A percentile compares a stretch with the other conserved stretches of the same genome.
Evolutionary conservation across 1,140 invertebrate genomes (phyloP).

Genomic region (Hyphantria cunea): DNA sequence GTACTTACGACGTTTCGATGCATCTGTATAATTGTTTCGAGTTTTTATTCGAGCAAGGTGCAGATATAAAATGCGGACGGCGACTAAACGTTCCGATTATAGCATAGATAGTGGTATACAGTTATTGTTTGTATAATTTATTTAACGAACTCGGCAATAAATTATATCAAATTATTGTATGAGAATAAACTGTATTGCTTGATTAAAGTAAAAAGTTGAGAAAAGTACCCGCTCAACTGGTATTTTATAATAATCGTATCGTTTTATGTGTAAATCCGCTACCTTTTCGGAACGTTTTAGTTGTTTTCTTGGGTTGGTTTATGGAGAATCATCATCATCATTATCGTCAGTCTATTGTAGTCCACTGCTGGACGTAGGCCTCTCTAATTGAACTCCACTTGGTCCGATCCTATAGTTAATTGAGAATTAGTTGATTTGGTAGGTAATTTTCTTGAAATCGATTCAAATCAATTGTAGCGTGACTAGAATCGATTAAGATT

Average conservation of each 20-base stretch:
- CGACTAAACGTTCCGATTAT: conserved; percentile 63
- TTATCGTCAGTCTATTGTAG: no score
- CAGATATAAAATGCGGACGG: conserved; percentile 67
- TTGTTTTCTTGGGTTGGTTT: no score
- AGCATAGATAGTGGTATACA: conserved; percentile 51
- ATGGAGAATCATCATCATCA: no score
- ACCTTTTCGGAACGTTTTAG: no score
- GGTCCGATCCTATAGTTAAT: neutral
- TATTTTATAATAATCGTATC: conserved; percentile 6
- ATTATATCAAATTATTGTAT: conserved; percentile 23
- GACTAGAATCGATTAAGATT: neutral
- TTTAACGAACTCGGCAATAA: conserved; percentile 18
- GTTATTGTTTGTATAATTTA: conserved; percentile 36
- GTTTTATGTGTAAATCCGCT: neutral
- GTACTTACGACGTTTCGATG: conserved; percentile 60
- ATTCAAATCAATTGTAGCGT: neutral
- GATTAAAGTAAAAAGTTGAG: conserved; percentile 25
- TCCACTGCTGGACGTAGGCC: no score
- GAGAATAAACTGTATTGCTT: conserved; percentile 3
- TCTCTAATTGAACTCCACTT: no score
- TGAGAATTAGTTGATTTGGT: neutral
- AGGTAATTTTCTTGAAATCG: neutral
- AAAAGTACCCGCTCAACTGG: conserved; percentile 9
- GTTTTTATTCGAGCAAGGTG: conserved; percentile 78
- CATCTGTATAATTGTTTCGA: conserved; percentile 75